phyloP scores from a whole-genome alignment of 2,113 vertebrate genomes.

The Zingel zingel region DNA sequence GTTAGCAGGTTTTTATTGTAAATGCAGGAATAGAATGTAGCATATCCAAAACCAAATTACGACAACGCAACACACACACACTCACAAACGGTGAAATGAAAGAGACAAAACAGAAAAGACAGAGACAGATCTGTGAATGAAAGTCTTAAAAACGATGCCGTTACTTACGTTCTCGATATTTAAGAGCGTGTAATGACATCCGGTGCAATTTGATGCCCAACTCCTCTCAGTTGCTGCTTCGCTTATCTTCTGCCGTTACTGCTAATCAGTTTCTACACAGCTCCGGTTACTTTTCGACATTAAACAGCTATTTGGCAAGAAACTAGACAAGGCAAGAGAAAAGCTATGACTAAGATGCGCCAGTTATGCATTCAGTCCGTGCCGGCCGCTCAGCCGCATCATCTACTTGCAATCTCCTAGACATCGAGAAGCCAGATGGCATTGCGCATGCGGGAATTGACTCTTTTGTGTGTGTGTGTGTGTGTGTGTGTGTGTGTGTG shows the following conservation, averaged over 20 bases:
- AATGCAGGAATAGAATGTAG: background rate
- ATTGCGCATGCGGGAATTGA: slow-evolving; percentile 75
- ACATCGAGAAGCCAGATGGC: slow-evolving; percentile 40
- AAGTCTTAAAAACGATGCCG: background rate
- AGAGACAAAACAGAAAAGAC: no score
- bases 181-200: slow-evolving; percentile 80
- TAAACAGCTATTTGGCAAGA: slow-evolving; percentile 74
- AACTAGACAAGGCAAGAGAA: slow-evolving; percentile 71
- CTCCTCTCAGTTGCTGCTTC: slow-evolving; percentile 44
- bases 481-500: no score
- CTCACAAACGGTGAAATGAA: no score
- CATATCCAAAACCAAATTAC: background rate
- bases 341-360: slow-evolving; percentile 56
- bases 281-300: slow-evolving; percentile 58
- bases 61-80: background rate
- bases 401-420: slow-evolving; percentile 65
- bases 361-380: slow-evolving; percentile 65
- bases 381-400: slow-evolving; percentile 70
- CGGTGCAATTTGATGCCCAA: slow-evolving; percentile 75
- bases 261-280: slow-evolving; percentile 32
- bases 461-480: no score
- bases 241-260: slow-evolving; percentile 22
- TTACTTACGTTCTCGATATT: slow-evolving; percentile 76
- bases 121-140: no score
- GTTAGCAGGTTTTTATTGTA: background rate